Evolutionary conservation across 2,888 invertebrate species (phyloP).

Genomic region (Hymenopus coronatus): DNA sequence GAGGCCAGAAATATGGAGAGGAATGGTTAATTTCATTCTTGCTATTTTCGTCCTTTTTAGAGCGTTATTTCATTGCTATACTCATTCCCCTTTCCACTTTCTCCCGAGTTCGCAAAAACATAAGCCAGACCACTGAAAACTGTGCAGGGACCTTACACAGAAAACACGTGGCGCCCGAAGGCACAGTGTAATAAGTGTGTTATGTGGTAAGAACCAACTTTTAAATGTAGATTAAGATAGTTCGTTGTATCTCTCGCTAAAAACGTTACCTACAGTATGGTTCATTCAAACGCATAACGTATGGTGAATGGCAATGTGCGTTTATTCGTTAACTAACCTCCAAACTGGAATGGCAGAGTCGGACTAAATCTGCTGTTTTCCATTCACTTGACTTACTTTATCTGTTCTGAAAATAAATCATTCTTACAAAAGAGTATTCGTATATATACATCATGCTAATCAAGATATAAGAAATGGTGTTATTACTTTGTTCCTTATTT

Average conservation of each 20-base stretch:
- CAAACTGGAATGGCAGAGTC: too few relatives aligned
- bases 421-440: too few relatives aligned
- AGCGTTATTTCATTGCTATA: not conserved
- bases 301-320: not conserved
- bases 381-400: too few relatives aligned
- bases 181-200: not conserved
- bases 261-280: not conserved
- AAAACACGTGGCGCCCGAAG: not conserved
- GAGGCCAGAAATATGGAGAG: not conserved
- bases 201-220: not conserved
- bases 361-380: too few relatives aligned
- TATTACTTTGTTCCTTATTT: too few relatives aligned
- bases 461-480: too few relatives aligned
- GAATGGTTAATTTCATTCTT: slow-evolving; percentile 12
- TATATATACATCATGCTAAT: too few relatives aligned
- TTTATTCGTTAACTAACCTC: too few relatives aligned
- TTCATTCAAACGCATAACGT: not conserved
- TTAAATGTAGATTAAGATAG: not conserved
- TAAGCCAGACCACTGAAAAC: not conserved
- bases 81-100: not conserved
- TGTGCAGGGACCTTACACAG: not conserved
- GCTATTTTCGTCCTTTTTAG: not conserved
- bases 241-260: not conserved
- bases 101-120: not conserved
- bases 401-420: too few relatives aligned